These are phyloP conservation scores for Silurus asotus DNA, from an alignment of 2,113 vertebrate species.

Conservation along the genomic window DNA sequence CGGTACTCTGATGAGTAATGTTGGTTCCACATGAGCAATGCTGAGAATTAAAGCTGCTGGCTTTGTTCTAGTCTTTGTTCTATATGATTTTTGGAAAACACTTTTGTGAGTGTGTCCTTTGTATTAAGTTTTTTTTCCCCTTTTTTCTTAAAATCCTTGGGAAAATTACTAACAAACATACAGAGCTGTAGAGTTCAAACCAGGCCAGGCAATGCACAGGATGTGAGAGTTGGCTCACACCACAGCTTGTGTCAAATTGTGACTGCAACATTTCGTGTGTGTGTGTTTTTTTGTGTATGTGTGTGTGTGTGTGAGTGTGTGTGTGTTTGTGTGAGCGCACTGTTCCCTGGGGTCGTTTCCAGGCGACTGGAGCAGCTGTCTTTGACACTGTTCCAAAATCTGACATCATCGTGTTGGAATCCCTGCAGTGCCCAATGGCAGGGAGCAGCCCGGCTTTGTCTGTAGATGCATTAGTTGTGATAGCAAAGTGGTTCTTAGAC, in stretches of 20 bases:
- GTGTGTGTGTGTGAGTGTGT: slow-evolving; percentile 3
- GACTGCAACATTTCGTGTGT: neutral
- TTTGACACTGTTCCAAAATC: slow-evolving; percentile 61
- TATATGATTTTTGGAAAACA: neutral
- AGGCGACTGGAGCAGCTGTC: slow-evolving; percentile 62
- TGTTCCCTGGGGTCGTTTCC: slow-evolving; percentile 55
- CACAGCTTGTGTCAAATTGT: neutral
- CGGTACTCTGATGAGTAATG: neutral
- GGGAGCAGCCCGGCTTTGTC: slow-evolving; percentile 53
- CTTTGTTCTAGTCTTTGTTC: no score
- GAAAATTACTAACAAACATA: neutral
- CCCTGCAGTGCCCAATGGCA: slow-evolving; percentile 39
- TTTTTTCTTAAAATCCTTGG: neutral
- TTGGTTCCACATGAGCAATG: neutral
- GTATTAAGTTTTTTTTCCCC: no score
- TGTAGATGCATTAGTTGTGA: slow-evolving; percentile 29
- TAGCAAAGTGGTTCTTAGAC: neutral
- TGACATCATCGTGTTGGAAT: slow-evolving; percentile 65
- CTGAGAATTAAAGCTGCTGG: neutral
- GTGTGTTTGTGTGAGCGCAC: slow-evolving; percentile 7
- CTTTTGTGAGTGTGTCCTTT: neutral
- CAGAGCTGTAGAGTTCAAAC: slow-evolving; percentile 6
- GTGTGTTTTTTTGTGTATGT: slow-evolving; percentile 29
- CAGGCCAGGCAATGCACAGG: neutral
- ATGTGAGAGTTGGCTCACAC: neutral